phyloP scores from a whole-genome alignment of 2,113 vertebrate species.

The Cyprinodon brontotheroides region DNA sequence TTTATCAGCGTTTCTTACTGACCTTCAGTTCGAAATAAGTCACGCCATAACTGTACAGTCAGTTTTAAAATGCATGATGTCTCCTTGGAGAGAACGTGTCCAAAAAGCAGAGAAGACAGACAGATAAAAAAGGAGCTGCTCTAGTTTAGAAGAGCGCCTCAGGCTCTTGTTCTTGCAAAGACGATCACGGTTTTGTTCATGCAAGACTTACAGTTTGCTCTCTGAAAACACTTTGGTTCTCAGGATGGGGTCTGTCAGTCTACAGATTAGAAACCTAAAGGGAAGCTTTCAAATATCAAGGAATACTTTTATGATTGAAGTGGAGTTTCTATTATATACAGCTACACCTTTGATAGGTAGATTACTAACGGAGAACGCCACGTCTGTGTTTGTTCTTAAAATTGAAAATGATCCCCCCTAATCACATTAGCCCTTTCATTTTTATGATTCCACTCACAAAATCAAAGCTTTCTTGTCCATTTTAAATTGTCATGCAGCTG shows the following conservation, averaged over 20 bases:
- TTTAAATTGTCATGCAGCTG: slow-evolving; percentile 17
- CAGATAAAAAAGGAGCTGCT: slow-evolving; percentile 23
- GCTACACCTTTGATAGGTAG: not conserved
- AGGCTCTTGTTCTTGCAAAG: slow-evolving; percentile 48
- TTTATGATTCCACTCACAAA: not conserved
- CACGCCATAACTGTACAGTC: slow-evolving; percentile 14
- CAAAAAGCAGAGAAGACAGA: slow-evolving; percentile 23
- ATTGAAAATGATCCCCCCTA: not conserved
- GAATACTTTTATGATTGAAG: slow-evolving; percentile 25
- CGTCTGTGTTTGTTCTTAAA: not conserved
- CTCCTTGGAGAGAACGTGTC: slow-evolving; percentile 16
- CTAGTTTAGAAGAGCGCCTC: slow-evolving; percentile 48
- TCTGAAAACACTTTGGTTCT: slow-evolving; percentile 8
- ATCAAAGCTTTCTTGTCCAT: slow-evolving; percentile 34
- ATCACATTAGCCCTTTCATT: not conserved
- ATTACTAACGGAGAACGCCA: slow-evolving; percentile 5
- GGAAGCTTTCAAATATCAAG: slow-evolving; percentile 29
- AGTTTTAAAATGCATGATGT: slow-evolving; percentile 38
- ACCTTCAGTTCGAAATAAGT: slow-evolving; percentile 13
- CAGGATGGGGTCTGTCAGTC: slow-evolving; percentile 34
- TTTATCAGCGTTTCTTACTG: not conserved
- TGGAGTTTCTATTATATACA: not conserved
- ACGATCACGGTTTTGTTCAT: slow-evolving; percentile 40
- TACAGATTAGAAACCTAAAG: slow-evolving; percentile 21
- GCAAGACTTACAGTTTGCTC: slow-evolving; percentile 39